Percentiles rank a stretch among this genome's conserved stretches.
Conservation (phyloP, 2,113 vertebrate genomes). For the Amblyopsis rosae region DNA sequence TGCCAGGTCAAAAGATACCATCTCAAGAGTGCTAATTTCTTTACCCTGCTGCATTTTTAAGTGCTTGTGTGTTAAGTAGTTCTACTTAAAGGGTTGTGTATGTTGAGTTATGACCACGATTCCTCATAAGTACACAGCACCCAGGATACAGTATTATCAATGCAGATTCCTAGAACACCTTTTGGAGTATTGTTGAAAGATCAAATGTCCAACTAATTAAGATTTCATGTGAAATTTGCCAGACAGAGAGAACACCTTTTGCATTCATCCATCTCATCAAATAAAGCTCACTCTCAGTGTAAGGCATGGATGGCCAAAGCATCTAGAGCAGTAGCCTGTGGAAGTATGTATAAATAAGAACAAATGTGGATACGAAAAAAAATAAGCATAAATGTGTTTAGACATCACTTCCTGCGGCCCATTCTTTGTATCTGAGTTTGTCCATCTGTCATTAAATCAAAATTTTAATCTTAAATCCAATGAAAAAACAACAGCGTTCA, state of each 20-base stretch:
- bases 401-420: too few relatives aligned
- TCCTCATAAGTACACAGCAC: not conserved
- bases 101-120: slow-evolving; percentile 10
- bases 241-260: slow-evolving; percentile 4
- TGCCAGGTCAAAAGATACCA: not conserved
- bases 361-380: too few relatives aligned
- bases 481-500: too few relatives aligned
- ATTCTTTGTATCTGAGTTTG: too few relatives aligned
- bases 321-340: too few relatives aligned
- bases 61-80: not conserved
- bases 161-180: slow-evolving; percentile 40
- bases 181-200: slow-evolving; percentile 32
- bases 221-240: slow-evolving; percentile 41
- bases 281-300: too few relatives aligned
- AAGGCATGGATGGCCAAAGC: too few relatives aligned
- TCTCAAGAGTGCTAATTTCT: not conserved
- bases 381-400: too few relatives aligned
- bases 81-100: not conserved
- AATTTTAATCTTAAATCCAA: too few relatives aligned
- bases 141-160: slow-evolving; percentile 31
- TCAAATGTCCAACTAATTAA: slow-evolving; percentile 48
- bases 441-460: too few relatives aligned
- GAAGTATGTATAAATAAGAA: too few relatives aligned
- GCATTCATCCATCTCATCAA: not conserved
- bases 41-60: not conserved